Evolutionary conservation across 1,140 invertebrate genomes (phyloP), one percentile per base, ranked within the genome.

Genomic region (Ganaspis sp.): DNA sequence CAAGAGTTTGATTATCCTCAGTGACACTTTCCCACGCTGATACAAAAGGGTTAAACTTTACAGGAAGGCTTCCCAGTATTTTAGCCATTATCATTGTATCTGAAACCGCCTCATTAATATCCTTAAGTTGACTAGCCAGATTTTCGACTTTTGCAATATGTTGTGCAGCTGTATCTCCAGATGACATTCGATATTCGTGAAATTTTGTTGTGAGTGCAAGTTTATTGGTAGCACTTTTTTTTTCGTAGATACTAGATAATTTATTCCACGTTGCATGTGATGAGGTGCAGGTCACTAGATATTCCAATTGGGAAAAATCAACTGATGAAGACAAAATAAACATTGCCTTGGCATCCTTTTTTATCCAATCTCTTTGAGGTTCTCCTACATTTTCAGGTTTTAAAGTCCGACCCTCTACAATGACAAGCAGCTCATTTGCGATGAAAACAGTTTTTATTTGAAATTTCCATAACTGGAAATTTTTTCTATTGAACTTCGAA

Each of bases 1-100:
- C 70, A 11, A 73, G 15, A 0, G 77, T 79, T 54, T 79, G 80
- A 0, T 42, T 40, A 8, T 53, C 72, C 0, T 34, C 3, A 0
- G 29, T 69, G 0, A 79, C 77, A 29, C 77, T 83, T 11, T 83
- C 79, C 75, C 81, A 83, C 4, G 79, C 77, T 1, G 70, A 75
- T 8, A 75, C 19, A 19, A 79, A 64, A 2, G 79, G 40, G 15
- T 40, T 34, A 19, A n/a, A 73, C 17, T 71, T 73, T 8, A 11
- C 11, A 29, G 72, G 72, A 9, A 73, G 49, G 11, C 11, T 58
- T 11, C 72, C 29, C 1, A 73, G 4, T 5, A 72, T 72, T 21
- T 73, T 73, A 1, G 72, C 72, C 53, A 58, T 54, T 0, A 73
- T 58, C 29, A 73, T 58, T 0, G 17, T n/a, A 12, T 69, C 37